Base-by-base conservation (phyloP, 2,888 invertebrate genomes). In the Herminia tarsipennalis region DNA sequence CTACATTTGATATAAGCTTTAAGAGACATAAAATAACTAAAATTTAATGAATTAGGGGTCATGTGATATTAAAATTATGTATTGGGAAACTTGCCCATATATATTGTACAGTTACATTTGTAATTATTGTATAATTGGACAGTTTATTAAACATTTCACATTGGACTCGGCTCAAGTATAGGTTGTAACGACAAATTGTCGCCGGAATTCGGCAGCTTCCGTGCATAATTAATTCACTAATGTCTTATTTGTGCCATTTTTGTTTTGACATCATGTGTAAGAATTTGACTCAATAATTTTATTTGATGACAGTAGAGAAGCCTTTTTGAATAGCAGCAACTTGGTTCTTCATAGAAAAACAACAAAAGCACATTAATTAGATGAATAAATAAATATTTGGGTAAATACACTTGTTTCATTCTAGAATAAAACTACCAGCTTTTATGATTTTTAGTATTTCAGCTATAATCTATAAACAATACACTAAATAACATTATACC, bases 401-500 rank as follows among this genome's bases (percentile, higher is more conserved):
- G 43, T 51, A 52, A 14, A 22, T 9, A 28, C 30, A 12, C 10
- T 49, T 30, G 47, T 64, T 62, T 66, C 6, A 59, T 51, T 57
- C 43, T 10, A 5, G 36, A 57, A 41, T 52, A 33, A 57, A 64
- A 60, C 41, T 2, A 24, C 24, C 5, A 9, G 16, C 2, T 36
- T 49, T 3, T 22, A 49, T 13, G 14, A 49, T 46, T 44, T 29
- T 44, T 55, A 44, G 36, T 55, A 43, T 52, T 18, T 40, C 34
- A 43, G 35, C 57, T 61, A 65, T 12, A 34, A 18, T 9, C 62
- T 58, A 63, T 5, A 50, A 49, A 50, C 46, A 55, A 52, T 28
- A 50, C 34, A 56, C 59, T 69, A 70, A 52, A 44, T 61, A 54
- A 44, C n/a, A n/a, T n/a, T n/a, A 45, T 56, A 53, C 18, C 33